Evolutionary conservation across 1,140 invertebrate genomes (phyloP).

Genomic region (Mizuhopecten yessoensis): DNA sequence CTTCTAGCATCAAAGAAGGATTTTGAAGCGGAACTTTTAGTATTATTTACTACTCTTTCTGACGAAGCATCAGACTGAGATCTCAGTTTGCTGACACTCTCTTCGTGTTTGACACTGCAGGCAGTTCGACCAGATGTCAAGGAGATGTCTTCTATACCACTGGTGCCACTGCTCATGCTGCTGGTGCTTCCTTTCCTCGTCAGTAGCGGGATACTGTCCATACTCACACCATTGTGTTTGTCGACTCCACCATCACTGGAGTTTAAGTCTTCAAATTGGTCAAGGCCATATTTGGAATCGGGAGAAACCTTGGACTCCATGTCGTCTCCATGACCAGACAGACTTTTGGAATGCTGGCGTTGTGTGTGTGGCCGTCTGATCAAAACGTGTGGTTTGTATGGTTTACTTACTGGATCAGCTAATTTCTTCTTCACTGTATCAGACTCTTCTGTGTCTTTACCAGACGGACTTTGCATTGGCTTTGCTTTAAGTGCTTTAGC

Average conservation of each 20-base stretch:
- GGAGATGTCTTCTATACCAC: constrained; percentile 74
- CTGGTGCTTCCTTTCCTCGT: constrained; percentile 71
- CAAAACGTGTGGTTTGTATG: constrained; percentile 55
- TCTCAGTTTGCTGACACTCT: constrained; percentile 50
- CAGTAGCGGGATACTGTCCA: constrained; percentile 57
- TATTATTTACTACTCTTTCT: constrained; percentile 3
- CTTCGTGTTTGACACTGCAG: constrained; percentile 45
- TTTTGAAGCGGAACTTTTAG: constrained; percentile 60
- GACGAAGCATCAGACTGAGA: constrained; percentile 20
- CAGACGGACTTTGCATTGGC: constrained; percentile 53
- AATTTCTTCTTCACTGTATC: constrained; percentile 51
- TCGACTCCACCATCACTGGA: not conserved
- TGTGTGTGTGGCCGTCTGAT: constrained; percentile 51
- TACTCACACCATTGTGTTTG: constrained; percentile 51
- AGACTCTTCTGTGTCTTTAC: constrained; percentile 61
- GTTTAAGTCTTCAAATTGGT: constrained; percentile 72
- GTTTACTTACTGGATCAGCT: constrained; percentile 38
- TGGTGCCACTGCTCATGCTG: constrained; percentile 75
- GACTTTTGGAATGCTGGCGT: constrained; percentile 43
- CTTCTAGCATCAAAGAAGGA: constrained; percentile 78
- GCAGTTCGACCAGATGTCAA: constrained; percentile 56
- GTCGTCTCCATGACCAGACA: constrained; percentile 55
- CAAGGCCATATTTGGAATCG: constrained; percentile 75
- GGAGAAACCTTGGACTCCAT: constrained; percentile 66
- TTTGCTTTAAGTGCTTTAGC: constrained; percentile 68